These are phyloP conservation scores for Drosophila bunnanda DNA, from an alignment of 2,888 invertebrate species.

Conservation along the genomic window DNA sequence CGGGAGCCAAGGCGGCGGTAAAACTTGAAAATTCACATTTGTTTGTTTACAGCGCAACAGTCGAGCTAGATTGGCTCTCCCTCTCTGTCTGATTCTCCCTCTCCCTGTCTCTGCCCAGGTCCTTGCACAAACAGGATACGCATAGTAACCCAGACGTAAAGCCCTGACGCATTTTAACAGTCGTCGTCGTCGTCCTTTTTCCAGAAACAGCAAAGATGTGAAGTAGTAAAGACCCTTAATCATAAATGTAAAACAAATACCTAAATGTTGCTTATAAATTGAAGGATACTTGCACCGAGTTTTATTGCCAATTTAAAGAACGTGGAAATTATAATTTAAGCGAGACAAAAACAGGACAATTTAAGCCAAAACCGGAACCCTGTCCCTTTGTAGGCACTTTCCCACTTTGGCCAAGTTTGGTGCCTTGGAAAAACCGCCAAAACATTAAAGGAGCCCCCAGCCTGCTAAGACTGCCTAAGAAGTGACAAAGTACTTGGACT, in stretches of 20 bases:
- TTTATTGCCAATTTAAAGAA: slow-evolving; percentile 12
- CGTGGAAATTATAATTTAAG: not conserved
- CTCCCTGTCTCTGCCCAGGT: not conserved
- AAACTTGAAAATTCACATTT: slow-evolving; percentile 50
- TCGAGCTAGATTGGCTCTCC: slow-evolving; percentile 4
- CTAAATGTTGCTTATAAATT: slow-evolving; percentile 30
- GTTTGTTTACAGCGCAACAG: slow-evolving; percentile 41
- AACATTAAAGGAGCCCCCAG: slow-evolving; percentile 13
- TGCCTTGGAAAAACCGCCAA: slow-evolving; percentile 15
- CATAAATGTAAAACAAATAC: slow-evolving; percentile 66
- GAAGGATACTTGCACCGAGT: not conserved
- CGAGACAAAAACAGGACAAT: not conserved
- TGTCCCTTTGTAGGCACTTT: not conserved
- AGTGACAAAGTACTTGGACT: slow-evolving; percentile 37
- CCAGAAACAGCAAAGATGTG: slow-evolving; percentile 1
- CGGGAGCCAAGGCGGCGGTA: slow-evolving; percentile 12
- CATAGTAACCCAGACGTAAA: slow-evolving; percentile 1
- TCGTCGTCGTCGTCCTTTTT: slow-evolving; percentile 3
- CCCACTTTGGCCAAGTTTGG: not conserved
- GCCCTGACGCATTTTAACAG: slow-evolving; percentile 45
- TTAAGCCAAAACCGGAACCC: not conserved
- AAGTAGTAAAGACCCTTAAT: slow-evolving; percentile 67
- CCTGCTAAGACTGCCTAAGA: slow-evolving; percentile 42
- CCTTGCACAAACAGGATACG: not conserved
- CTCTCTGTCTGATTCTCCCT: not conserved